Conservation (phyloP, 2,797 vertebrate genomes). For the Carduelis carduelis region DNA sequence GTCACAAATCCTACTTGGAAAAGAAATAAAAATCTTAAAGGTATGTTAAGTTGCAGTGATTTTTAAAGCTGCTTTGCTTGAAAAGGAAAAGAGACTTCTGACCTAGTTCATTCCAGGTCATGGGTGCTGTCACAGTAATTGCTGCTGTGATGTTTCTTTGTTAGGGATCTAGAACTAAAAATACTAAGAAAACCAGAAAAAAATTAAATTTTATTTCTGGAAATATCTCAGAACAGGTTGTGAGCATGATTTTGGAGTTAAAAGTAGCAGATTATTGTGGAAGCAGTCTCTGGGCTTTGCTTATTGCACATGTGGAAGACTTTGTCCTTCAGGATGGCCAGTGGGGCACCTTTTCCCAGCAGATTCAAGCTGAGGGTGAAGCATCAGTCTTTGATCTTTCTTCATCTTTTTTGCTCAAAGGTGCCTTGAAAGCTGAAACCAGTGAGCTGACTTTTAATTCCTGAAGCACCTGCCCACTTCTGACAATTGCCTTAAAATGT, state of each 20-base stretch:
- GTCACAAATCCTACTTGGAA: slow-evolving; percentile 90
- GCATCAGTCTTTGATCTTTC: background rate
- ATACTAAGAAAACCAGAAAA: background rate
- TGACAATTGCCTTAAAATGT: background rate
- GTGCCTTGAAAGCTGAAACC: background rate
- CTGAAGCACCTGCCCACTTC: background rate
- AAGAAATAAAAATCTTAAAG: slow-evolving; percentile 90
- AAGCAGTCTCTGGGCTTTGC: background rate
- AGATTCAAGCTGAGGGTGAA: background rate
- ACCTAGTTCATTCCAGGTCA: slow-evolving; percentile 29
- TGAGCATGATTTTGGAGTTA: background rate
- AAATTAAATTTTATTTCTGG: background rate
- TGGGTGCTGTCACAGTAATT: background rate
- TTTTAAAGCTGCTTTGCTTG: slow-evolving; percentile 44
- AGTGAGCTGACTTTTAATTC: background rate
- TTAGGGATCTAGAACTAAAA: background rate
- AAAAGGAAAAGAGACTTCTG: slow-evolving; percentile 31
- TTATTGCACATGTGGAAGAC: background rate
- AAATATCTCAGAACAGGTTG: background rate
- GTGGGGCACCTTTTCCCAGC: background rate
- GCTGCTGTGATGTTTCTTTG: background rate
- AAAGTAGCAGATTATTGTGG: background rate
- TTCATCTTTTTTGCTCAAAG: background rate
- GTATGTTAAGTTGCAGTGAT: slow-evolving; percentile 65
- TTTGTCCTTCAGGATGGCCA: background rate